Evolutionary conservation across 37 sponge, comb jelly and placozoan species (phyloP).

Genomic region (Spongia lamella): DNA sequence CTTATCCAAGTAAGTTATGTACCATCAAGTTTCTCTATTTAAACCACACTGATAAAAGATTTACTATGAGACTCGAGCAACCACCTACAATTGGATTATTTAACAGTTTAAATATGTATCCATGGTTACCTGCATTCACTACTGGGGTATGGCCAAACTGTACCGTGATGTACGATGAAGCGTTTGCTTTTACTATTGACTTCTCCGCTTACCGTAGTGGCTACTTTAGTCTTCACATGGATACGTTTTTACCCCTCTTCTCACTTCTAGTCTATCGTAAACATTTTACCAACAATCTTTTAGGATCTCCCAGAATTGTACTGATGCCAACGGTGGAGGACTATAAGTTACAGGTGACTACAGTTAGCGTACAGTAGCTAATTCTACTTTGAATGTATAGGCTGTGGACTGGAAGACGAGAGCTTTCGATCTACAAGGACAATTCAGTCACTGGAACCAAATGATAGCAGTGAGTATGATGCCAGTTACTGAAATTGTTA

Average conservation of each 20-base stretch:
- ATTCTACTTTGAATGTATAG: neutral
- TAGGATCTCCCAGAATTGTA: conserved; percentile 1
- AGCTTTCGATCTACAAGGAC: neutral
- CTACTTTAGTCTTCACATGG: conserved; percentile 20
- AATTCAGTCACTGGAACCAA: neutral
- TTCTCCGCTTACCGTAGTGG: neutral
- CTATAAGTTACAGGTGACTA: conserved; percentile 5
- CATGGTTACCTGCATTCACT: conserved; percentile 6
- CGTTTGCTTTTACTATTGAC: conserved; percentile 16
- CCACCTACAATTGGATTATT: neutral
- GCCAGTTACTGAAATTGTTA: too few species aligned
- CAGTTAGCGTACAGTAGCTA: neutral
- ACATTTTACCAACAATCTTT: neutral
- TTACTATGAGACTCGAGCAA: neutral
- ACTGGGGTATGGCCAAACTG: conserved; percentile 12
- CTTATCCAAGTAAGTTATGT: neutral
- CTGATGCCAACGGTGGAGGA: conserved; percentile 30
- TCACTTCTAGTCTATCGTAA: conserved; percentile 10
- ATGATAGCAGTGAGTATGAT: conserved; percentile 3
- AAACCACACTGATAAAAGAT: conserved; percentile 9
- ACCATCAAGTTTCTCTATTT: conserved; percentile 6
- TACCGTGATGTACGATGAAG: conserved; percentile 19
- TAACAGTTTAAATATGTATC: neutral
- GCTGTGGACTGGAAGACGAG: conserved; percentile 9
- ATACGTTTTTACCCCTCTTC: conserved; percentile 24